Evolutionary conservation across 2,888 invertebrate genomes (phyloP), one percentile per base, ranked within the genome.

Genomic region (Sacculina carcini): DNA sequence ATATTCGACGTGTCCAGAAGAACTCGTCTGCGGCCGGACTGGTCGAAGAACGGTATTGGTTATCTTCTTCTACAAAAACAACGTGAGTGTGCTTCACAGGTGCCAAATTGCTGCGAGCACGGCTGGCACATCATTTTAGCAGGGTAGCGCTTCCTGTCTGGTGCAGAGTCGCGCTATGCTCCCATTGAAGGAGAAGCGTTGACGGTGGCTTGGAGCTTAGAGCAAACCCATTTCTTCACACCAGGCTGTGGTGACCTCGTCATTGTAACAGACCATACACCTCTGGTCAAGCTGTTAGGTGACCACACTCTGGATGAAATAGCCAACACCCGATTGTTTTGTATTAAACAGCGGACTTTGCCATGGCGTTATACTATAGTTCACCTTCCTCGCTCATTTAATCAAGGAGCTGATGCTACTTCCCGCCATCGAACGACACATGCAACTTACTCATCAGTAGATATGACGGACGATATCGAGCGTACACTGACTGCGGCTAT

Each of bases 391-490:
- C 32, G 32, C 48, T 32, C 31, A 34, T 32, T 34, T 34, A 48
- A 19, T 38, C 50, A 24, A 50, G 50, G 26, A 21, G 50, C 50
- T n/a, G 50, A 50, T 23, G 38, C 38, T 24, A 50, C 38, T 16
- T 38, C 2, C 24, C 36, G 23, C 26, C 26, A 50, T 36, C n/a
- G 38, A 38, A 24, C 50, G 39, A 21, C 23, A 36, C 36, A 36
- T 38, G 50, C 19, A 24, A 12, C 36, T 14, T 24, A 24, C 12
- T 24, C 36, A 36, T 19, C 21, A 21, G 50, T n/a, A 14, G 23
- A 9, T 31, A 34, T 32, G 6, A 28, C 38, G 49, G n/a, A 19
- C 24, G 49, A 23, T 39, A 38, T 36, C 38, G 24, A 24, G 14
- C 49, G 26, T n/a, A 38, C 34, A 21, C 38, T 5, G 21, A 38